Evolutionary conservation across 2,888 invertebrate genomes (phyloP).

Genomic region (Mycalesis mineus): DNA sequence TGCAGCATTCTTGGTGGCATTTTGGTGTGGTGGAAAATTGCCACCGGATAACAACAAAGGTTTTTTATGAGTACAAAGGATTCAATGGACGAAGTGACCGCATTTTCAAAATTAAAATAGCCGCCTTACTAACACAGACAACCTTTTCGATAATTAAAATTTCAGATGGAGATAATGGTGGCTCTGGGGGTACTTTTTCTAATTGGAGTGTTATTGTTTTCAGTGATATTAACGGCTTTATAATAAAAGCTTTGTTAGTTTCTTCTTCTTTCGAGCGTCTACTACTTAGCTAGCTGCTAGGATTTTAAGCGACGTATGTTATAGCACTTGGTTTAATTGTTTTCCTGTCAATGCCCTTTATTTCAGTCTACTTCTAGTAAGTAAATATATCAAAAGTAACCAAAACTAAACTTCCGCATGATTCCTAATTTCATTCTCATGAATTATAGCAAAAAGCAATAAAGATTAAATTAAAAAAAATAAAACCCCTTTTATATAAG

Average conservation of each 20-base stretch:
- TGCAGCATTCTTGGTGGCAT: constrained; percentile 28
- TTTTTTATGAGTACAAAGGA: constrained; percentile 30
- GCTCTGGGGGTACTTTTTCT: not conserved
- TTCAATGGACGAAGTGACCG: constrained; percentile 31
- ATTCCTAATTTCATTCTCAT: too few species aligned
- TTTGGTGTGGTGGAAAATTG: constrained; percentile 30
- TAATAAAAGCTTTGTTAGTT: not conserved
- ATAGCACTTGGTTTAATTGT: too few species aligned
- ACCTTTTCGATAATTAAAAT: constrained; percentile 20
- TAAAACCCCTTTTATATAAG: too few species aligned
- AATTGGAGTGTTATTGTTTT: not conserved
- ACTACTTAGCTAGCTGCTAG: too few species aligned
- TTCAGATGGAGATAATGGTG: constrained; percentile 1
- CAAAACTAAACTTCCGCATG: too few species aligned
- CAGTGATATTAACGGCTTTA: not conserved
- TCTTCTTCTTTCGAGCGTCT: too few species aligned
- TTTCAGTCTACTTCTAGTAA: too few species aligned
- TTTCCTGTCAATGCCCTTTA: too few species aligned
- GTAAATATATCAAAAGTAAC: too few species aligned
- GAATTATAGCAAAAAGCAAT: too few species aligned
- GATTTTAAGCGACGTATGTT: too few species aligned
- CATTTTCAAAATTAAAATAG: constrained; percentile 26
- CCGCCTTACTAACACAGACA: constrained; percentile 20
- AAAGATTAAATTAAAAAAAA: too few species aligned
- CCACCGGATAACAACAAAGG: constrained; percentile 27